phyloP scores from a whole-genome alignment of 30 jellyfish, hydroid and myxozoan genomes.

The Cassiopea andromeda region DNA sequence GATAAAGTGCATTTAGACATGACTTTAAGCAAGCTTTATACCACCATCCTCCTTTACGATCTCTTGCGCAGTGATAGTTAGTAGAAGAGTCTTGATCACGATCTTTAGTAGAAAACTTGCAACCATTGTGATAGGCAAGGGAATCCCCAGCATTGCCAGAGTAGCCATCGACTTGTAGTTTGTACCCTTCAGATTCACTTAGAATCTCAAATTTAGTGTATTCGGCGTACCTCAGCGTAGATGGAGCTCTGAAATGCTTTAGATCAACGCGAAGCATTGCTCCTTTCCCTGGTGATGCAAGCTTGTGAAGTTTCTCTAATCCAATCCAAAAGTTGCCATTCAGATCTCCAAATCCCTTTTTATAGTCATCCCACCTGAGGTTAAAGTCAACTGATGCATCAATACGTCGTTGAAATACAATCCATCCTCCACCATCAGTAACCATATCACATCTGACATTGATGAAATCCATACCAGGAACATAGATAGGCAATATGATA shows the following conservation, averaged over 20 bases:
- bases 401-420: slow-evolving; percentile 31
- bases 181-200: slow-evolving; percentile 36
- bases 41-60: slow-evolving; percentile 52
- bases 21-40: slow-evolving; percentile 15
- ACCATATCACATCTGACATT: slow-evolving; percentile 31
- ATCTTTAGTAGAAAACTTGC: slow-evolving; percentile 1
- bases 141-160: slow-evolving; percentile 51
- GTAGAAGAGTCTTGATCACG: slow-evolving; percentile 25
- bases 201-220: slow-evolving; percentile 11
- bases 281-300: slow-evolving; percentile 41
- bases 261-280: slow-evolving; percentile 34
- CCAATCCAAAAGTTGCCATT: slow-evolving; percentile 53
- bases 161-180: slow-evolving; percentile 8
- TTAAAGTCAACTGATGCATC: slow-evolving; percentile 36
- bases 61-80: slow-evolving; percentile 9
- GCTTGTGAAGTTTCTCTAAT: slow-evolving; percentile 22
- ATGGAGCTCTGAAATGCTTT: not conserved
- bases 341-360: slow-evolving; percentile 40
- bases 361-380: slow-evolving; percentile 44
- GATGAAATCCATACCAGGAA: not conserved
- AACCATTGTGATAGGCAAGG: not conserved
- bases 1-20: slow-evolving; percentile 6
- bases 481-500: not conserved
- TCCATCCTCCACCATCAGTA: slow-evolving; percentile 55
- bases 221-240: slow-evolving; percentile 10